These are phyloP conservation scores for Apomyelois bistriatella DNA, from an alignment of 2,888 invertebrate genomes.

Conservation along the genomic window DNA sequence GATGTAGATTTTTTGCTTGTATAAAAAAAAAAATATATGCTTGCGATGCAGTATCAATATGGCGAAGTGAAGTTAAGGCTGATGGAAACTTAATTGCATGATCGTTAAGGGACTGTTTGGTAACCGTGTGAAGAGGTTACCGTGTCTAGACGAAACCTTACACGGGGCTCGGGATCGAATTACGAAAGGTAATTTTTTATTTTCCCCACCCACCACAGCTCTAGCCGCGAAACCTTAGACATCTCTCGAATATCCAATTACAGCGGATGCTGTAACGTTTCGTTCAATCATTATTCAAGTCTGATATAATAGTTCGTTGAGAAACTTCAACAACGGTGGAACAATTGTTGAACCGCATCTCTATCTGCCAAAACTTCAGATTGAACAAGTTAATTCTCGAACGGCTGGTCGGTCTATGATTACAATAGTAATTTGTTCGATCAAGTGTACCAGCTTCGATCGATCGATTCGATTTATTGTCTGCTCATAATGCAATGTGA, in stretches of 20 bases:
- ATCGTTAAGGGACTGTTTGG: conserved; percentile 15
- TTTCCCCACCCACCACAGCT: conserved; percentile 55
- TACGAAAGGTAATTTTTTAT: conserved; percentile 45
- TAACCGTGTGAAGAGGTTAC: conserved; percentile 51
- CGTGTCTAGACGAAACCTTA: conserved; percentile 65
- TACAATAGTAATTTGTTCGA: background rate
- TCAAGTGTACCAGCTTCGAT: background rate
- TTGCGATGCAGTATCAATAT: too few species aligned
- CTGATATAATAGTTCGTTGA: conserved; percentile 11
- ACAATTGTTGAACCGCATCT: conserved; percentile 1
- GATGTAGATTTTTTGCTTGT: background rate
- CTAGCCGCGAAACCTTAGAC: conserved; percentile 61
- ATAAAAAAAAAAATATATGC: background rate
- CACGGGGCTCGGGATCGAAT: conserved; percentile 54
- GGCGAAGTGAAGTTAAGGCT: background rate
- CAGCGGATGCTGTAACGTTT: conserved; percentile 48
- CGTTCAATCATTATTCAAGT: conserved; percentile 22
- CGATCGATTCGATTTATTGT: conserved; percentile 2
- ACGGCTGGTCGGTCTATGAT: background rate
- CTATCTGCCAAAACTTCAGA: conserved; percentile 13
- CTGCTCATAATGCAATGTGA: too few species aligned
- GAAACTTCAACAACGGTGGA: background rate
- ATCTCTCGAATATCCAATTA: conserved; percentile 52
- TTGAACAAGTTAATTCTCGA: conserved; percentile 3
- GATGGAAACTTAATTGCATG: background rate